Evolutionary conservation across 2,113 vertebrate species (phyloP), one percentile per base, ranked within the genome.

Genomic region (Cyprinodon tularosa): DNA sequence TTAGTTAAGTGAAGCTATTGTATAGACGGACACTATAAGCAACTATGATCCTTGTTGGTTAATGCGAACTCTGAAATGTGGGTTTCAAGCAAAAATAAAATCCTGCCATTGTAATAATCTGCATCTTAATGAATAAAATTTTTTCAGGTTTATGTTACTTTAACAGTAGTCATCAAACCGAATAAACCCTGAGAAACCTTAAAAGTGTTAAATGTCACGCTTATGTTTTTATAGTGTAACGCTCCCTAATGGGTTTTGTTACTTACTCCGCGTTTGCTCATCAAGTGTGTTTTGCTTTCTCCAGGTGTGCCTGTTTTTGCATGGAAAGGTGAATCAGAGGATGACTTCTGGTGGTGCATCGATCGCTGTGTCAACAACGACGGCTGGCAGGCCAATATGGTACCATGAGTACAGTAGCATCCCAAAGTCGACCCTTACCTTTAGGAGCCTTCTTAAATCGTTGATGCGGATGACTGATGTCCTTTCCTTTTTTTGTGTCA

Each of bases 271-370:
- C 66, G 42, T 65, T 60, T 42, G 6, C 40, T 17, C 60, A 39
- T 42, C 40, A 11, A 80, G 62, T 81, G 44, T 81, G 47, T 79
- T 85, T 84, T 78, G 44, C 40, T 85, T 82, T 90, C 78, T 68
- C 2, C 80, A 99, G 98, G 97, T 81, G 96, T 99, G 39, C 94
- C 97, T 0, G 98, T 99, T 89, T 99, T 99, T 89, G 97, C 98
- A 40, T 99, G 98, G 98, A 99, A 99, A 73, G 97, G 98, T 29
- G 98, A 99, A 89, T 98, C 97, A 0, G 98, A 99, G 91, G 97
- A 99, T 67, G 98, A 99, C 90, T 99, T 99, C 94, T 99, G 98
- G 98, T 99, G 98, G 98, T 99, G 97, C 89, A 99, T 99, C 39
- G 98, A 99, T 89, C 96, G 96, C 83, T 99, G 97, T 85, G 96